phyloP scores from a whole-genome alignment of 2,113 vertebrate genomes.

The Thalassarche chlororhynchos region DNA sequence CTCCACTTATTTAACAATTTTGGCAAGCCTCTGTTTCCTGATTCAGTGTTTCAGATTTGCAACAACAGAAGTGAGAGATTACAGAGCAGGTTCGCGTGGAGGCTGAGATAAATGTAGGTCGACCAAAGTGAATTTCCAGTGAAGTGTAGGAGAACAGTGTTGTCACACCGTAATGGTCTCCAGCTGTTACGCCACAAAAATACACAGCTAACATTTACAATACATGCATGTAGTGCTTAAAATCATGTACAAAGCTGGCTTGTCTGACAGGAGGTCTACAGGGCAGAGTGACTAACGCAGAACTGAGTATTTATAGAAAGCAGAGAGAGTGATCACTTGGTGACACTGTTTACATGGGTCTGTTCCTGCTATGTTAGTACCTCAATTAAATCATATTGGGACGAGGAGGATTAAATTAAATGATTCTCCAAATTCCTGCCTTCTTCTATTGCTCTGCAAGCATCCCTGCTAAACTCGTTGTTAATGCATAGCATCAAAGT shows the following conservation, averaged over 20 bases:
- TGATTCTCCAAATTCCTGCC: background rate
- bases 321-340: background rate
- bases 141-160: background rate
- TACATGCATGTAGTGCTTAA: background rate
- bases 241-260: background rate
- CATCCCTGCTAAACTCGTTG: background rate
- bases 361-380: background rate
- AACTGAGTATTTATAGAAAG: background rate
- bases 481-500: background rate
- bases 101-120: background rate
- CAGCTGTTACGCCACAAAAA: constrained; percentile 44
- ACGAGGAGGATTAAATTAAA: background rate
- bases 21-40: background rate
- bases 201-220: constrained; percentile 18
- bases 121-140: background rate
- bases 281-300: background rate
- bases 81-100: background rate
- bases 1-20: background rate
- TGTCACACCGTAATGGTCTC: background rate
- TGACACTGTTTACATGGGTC: background rate
- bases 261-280: background rate
- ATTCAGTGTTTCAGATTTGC: background rate
- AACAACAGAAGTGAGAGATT: background rate
- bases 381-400: background rate
- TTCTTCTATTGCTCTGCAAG: background rate